Evolutionary conservation across 2,113 vertebrate species (phyloP).

Genomic region (Micronisus gabar): DNA sequence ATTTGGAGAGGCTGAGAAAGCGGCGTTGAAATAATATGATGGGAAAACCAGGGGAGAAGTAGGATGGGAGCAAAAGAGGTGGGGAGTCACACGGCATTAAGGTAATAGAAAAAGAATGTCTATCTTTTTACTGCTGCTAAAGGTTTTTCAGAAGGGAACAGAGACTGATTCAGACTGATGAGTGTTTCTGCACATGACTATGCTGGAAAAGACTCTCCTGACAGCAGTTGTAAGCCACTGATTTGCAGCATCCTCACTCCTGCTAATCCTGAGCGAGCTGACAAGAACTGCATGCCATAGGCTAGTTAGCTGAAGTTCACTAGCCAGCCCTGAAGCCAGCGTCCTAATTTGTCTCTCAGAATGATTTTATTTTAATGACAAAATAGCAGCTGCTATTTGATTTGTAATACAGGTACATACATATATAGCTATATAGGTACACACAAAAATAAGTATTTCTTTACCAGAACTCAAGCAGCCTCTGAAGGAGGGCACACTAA

Average conservation of each 20-base stretch:
- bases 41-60: not conserved
- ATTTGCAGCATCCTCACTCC: conserved; percentile 21
- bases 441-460: not conserved
- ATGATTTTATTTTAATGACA: not conserved
- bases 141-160: not conserved
- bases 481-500: not conserved
- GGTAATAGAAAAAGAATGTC: not conserved
- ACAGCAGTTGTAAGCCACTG: not conserved
- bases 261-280: not conserved
- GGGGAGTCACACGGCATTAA: not conserved
- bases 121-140: not conserved
- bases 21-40: rapidly evolving
- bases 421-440: not conserved
- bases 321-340: not conserved
- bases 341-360: not conserved
- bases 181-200: conserved; percentile 14
- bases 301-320: not conserved
- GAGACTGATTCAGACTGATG: not conserved
- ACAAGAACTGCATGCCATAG: not conserved
- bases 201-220: not conserved
- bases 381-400: not conserved
- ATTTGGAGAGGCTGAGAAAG: not conserved
- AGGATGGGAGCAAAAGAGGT: not conserved
- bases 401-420: not conserved
- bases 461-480: not conserved